Percentiles rank a stretch among this genome's conserved stretches.
Conservation (phyloP, 2,888 invertebrate genomes). For the Cyclophora punctaria region DNA sequence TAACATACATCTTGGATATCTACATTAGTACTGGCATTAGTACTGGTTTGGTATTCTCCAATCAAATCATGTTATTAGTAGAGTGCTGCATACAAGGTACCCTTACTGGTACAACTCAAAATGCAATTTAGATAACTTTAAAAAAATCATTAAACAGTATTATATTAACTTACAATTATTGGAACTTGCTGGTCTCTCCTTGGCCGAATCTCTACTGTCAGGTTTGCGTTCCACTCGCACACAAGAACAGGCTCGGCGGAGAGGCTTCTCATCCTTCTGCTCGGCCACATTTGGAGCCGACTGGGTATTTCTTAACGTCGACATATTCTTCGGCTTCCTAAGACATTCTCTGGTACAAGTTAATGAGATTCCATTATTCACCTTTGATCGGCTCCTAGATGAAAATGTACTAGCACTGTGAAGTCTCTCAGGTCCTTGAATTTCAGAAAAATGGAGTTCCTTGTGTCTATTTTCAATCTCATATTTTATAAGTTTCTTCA, state of each 20-base stretch:
- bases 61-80: too few relatives aligned
- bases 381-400: slow-evolving; percentile 53
- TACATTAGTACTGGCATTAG: too few relatives aligned
- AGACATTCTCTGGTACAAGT: slow-evolving; percentile 45
- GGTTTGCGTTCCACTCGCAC: slow-evolving; percentile 43
- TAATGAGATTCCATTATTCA: slow-evolving; percentile 23
- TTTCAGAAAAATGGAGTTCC: slow-evolving; percentile 27
- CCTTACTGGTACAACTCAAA: too few relatives aligned
- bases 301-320: slow-evolving; percentile 32
- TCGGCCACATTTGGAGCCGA: slow-evolving; percentile 50
- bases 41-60: too few relatives aligned
- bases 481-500: slow-evolving; percentile 80
- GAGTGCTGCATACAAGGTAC: too few relatives aligned
- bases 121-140: too few relatives aligned
- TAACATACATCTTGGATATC: too few relatives aligned
- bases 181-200: slow-evolving; percentile 34
- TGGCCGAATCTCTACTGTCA: slow-evolving; percentile 18
- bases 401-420: slow-evolving; percentile 67
- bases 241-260: slow-evolving; percentile 56
- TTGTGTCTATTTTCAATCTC: slow-evolving; percentile 62
- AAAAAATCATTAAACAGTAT: background rate
- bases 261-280: slow-evolving; percentile 33
- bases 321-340: slow-evolving; percentile 11
- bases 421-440: slow-evolving; percentile 52
- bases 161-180: slow-evolving; percentile 51